Conservation (phyloP, 2,797 vertebrate species). For the Lithobates pipiens region DNA sequence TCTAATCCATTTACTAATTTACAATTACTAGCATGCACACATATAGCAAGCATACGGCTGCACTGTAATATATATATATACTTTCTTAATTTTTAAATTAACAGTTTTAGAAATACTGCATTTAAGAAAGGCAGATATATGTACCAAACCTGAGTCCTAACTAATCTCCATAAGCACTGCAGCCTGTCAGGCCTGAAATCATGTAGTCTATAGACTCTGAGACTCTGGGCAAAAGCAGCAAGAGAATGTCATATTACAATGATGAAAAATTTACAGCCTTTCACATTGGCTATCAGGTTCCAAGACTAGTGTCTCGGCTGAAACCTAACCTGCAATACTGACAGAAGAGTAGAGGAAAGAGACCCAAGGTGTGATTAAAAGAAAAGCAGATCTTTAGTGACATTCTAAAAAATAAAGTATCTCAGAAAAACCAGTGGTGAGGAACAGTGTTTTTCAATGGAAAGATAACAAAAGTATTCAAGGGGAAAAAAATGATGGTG, state of each 20-base stretch:
- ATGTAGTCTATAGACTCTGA: slow-evolving; percentile 9
- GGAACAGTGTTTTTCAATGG: not conserved
- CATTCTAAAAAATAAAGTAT: not conserved
- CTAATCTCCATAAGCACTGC: slow-evolving; percentile 26
- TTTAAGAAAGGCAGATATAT: not conserved
- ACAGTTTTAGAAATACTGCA: not conserved
- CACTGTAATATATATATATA: not conserved
- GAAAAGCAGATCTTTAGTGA: not conserved
- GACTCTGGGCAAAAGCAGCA: slow-evolving; percentile 26
- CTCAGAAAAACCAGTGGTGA: not conserved
- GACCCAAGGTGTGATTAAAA: slow-evolving; percentile 4
- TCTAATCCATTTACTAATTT: not conserved
- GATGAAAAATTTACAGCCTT: slow-evolving; percentile 57
- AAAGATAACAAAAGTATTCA: not conserved
- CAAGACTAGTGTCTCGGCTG: slow-evolving; percentile 41
- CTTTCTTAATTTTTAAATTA: not conserved
- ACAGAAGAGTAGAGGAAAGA: slow-evolving; percentile 7
- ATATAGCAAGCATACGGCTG: not conserved
- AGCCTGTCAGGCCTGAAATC: slow-evolving; percentile 41
- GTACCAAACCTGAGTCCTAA: slow-evolving; percentile 16
- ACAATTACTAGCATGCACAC: not conserved
- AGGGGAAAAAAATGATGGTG: slow-evolving; percentile 5
- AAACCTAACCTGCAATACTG: slow-evolving; percentile 18
- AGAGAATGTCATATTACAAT: slow-evolving; percentile 44
- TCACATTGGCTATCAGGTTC: slow-evolving; percentile 52